phyloP scores from a whole-genome alignment of 2,888 invertebrate species.

The Eupithecia insigniata region DNA sequence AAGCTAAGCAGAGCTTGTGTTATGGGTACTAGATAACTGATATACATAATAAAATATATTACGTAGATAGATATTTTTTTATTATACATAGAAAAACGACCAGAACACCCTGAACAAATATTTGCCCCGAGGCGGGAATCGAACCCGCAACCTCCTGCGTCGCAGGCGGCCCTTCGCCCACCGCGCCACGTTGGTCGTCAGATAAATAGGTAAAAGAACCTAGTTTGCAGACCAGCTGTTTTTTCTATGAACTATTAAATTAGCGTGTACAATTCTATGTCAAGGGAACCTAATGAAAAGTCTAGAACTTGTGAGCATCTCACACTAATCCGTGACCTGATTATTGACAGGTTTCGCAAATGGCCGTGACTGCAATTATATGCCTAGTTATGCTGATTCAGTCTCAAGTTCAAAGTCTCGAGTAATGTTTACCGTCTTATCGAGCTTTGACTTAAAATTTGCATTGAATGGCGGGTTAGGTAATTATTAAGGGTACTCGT shows the following conservation, averaged over 20 bases:
- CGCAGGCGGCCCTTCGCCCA: too few relatives aligned
- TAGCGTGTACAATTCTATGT: conserved; percentile 38
- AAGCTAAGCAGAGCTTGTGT: too few relatives aligned
- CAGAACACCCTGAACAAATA: too few relatives aligned
- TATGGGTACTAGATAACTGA: too few relatives aligned
- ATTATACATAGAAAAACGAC: too few relatives aligned
- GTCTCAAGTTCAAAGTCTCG: conserved; percentile 44
- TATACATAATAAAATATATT: too few relatives aligned
- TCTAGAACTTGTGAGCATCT: conserved; percentile 56
- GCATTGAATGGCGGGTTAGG: background rate
- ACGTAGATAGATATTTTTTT: too few relatives aligned
- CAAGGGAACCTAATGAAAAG: conserved; percentile 53
- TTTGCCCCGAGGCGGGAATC: too few relatives aligned
- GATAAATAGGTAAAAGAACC: background rate
- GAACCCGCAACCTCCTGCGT: too few relatives aligned
- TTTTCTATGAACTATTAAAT: conserved; percentile 5
- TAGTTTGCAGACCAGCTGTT: background rate
- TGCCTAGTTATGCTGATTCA: conserved; percentile 49
- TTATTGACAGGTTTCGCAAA: conserved; percentile 61
- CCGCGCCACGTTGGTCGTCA: too few relatives aligned
- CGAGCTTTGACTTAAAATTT: conserved; percentile 10
- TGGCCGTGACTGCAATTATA: conserved; percentile 56
- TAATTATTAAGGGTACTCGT: background rate
- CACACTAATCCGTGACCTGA: conserved; percentile 66
- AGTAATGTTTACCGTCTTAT: conserved; percentile 35